phyloP scores from a whole-genome alignment of 2,113 vertebrate genomes.

The Cichladusa arquata region DNA sequence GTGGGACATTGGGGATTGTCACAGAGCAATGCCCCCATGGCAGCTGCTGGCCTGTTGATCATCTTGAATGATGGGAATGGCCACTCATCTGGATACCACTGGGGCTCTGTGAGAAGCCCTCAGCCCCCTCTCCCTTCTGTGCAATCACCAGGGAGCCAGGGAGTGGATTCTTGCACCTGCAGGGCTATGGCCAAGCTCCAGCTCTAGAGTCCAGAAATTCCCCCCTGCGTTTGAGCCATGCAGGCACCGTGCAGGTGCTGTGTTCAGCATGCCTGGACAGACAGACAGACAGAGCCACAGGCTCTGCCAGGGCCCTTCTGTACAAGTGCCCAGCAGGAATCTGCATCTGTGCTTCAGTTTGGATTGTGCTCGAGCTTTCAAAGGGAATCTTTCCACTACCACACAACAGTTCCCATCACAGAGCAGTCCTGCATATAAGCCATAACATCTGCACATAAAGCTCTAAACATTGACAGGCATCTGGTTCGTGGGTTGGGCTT shows the following conservation, averaged over 20 bases:
- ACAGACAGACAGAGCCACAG: background rate
- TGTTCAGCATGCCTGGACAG: background rate
- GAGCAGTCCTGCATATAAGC: background rate
- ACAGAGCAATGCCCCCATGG: accelerated
- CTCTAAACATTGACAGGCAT: background rate
- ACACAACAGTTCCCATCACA: background rate
- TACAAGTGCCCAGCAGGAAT: background rate
- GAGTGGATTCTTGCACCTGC: background rate
- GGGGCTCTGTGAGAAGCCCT: background rate
- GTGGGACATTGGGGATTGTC: background rate
- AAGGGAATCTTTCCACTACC: background rate
- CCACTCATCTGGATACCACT: background rate
- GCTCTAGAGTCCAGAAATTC: background rate
- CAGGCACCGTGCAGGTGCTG: background rate
- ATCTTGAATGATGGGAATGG: background rate
- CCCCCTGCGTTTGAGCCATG: background rate
- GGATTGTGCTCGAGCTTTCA: background rate
- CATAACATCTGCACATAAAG: background rate
- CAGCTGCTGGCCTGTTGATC: background rate
- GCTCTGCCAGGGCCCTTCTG: background rate
- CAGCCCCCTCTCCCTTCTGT: background rate
- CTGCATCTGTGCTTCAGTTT: background rate
- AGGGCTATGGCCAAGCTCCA: accelerated
- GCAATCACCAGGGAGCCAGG: background rate
- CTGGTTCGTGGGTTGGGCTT: background rate